Evolutionary conservation across 2,113 vertebrate genomes (phyloP).

Genomic region (Psammodynastes pulverulentus): DNA sequence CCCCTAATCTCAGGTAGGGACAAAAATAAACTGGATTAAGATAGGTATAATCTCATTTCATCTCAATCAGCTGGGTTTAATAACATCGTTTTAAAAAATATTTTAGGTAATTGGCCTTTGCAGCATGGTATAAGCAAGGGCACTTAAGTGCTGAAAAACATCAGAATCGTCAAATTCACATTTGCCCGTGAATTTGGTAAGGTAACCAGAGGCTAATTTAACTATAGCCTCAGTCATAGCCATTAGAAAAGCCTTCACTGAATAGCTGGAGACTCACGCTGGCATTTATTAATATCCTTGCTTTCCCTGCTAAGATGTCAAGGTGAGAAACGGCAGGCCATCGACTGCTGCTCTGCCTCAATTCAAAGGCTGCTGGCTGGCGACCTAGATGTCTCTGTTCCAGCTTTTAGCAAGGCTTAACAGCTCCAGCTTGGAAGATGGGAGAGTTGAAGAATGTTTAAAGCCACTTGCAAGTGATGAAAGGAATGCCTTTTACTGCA

Average conservation of each 20-base stretch:
- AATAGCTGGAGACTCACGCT: neutral
- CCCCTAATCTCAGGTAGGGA: conserved; percentile 22
- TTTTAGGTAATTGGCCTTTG: neutral
- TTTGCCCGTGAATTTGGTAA: neutral
- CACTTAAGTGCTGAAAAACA: neutral
- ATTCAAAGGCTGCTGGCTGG: neutral
- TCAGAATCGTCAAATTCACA: neutral
- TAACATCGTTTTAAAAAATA: neutral
- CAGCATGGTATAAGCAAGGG: neutral
- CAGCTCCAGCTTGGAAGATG: neutral
- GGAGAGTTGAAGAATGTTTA: neutral
- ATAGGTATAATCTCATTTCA: conserved; percentile 28
- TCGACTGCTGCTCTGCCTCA: neutral
- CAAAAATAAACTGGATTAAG: conserved; percentile 58
- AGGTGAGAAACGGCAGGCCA: neutral
- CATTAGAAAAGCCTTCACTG: neutral
- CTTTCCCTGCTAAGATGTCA: conserved; percentile 21
- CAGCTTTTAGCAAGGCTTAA: neutral
- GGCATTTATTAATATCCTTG: conserved; percentile 2
- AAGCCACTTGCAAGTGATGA: neutral
- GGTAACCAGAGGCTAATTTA: conserved; percentile 1
- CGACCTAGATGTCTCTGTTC: conserved; percentile 4
- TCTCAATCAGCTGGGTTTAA: neutral
- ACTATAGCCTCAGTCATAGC: neutral
- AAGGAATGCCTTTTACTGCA: neutral